Evolutionary conservation across 2,113 vertebrate genomes (phyloP), one percentile per base, ranked within the genome.

Genomic region (Tyto alba): DNA sequence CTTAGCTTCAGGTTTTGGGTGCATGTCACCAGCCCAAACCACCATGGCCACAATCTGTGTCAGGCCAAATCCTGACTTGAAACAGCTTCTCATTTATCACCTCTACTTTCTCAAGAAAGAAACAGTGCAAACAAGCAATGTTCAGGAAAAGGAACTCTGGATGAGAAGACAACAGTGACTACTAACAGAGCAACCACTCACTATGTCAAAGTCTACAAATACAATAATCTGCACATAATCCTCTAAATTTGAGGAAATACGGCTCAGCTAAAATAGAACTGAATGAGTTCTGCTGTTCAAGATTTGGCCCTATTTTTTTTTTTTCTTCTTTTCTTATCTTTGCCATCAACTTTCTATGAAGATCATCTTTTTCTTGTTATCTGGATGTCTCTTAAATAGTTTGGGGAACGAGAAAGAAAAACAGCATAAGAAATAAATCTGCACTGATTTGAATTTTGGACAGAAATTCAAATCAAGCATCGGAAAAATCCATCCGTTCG

Each of bases 1-100:
- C 25, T 41, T 19, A 77, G 36, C 48, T 68, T 77, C 63, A 50
- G 14, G 14, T 29, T 86, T 74, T 59, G 55, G 60, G 22, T 17
- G 38, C n/a, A 5, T 16, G 27, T 17, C 19, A 43, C 30, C 21
- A 41, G 38, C 34, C 55, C 23, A 53, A 78, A 22, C 6, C 21
- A 16, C 40, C 0, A 1, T 1, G 27, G 34, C 29, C 55, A 53
- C 19, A 12, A 20, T 18, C 48, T 27, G 2, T 1, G 7, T 21
- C 77, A 66, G 7, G 21, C 40, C 26, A 67, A 14, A 74, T 16
- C 40, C 30, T 32, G 76, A n/a, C 10, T 48, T 43, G 25, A 57
- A 77, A 15, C 45, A 41, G 6, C 19, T 67, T 78, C 40, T 64
- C 27, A 13, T 5, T 52, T 25, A 40, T 34, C 45, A 62, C 21